phyloP scores from a whole-genome alignment of 1,140 invertebrate species.

The Brevipalpus yothersi region DNA sequence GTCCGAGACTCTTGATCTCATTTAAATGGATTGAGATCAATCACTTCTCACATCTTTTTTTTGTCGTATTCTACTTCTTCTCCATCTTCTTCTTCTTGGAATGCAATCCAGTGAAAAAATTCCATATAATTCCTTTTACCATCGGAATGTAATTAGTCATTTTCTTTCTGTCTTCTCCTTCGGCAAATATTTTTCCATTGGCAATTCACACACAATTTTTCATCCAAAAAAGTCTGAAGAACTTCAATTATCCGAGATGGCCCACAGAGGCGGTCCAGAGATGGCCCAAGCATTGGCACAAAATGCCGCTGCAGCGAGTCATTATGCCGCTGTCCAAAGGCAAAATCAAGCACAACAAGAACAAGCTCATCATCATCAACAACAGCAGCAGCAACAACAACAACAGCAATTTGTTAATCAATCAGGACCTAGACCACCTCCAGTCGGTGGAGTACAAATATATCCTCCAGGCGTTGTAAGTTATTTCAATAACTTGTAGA shows the following conservation, averaged over 20 bases:
- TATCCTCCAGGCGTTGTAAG: conserved; percentile 33
- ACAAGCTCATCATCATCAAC: background rate
- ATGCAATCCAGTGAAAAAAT: no score
- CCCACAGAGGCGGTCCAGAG: conserved; percentile 21
- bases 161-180: no score
- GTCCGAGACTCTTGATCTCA: no score
- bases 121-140: no score
- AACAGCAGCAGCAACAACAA: background rate
- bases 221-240: conserved; percentile 33
- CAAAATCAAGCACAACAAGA: background rate
- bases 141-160: no score
- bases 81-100: no score
- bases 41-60: no score
- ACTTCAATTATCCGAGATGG: conserved; percentile 42
- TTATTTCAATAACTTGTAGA: conserved; percentile 10
- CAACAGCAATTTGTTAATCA: conserved; percentile 5
- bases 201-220: background rate
- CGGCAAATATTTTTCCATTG: conserved; percentile 2
- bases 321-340: background rate
- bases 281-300: conserved; percentile 13
- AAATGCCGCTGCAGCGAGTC: background rate
- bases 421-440: conserved; percentile 13
- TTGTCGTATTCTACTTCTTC: no score
- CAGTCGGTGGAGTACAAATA: conserved; percentile 28
- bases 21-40: no score